Conservation (phyloP, 2,797 vertebrate species). For the Eremophila alpestris region DNA sequence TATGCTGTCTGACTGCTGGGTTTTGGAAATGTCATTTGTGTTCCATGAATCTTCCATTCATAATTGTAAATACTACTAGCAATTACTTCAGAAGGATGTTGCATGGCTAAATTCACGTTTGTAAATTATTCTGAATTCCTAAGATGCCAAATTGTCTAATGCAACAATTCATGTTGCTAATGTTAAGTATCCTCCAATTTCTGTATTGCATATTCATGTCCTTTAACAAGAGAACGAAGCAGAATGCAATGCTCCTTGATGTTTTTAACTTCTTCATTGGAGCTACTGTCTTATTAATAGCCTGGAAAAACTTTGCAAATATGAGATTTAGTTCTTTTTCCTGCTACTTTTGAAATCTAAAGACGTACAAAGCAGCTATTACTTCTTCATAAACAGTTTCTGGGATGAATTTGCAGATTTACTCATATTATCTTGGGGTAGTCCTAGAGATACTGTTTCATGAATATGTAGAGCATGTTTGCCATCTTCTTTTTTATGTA, state of each 20-base stretch:
- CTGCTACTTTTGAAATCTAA: background rate
- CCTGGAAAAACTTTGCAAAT: background rate
- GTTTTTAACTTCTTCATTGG: background rate
- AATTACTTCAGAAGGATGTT: background rate
- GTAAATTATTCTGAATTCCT: background rate
- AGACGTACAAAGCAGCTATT: background rate
- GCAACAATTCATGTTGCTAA: background rate
- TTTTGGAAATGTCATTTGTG: background rate
- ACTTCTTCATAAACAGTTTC: background rate
- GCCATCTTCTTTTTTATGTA: background rate
- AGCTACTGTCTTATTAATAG: constrained; percentile 26
- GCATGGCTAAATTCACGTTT: background rate
- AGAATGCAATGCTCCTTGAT: background rate
- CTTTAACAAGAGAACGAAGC: background rate
- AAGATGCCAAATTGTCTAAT: background rate
- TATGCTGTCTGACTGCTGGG: background rate
- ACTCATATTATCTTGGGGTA: background rate
- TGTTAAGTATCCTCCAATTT: background rate
- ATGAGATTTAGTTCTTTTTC: background rate
- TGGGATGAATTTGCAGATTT: background rate
- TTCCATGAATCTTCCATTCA: background rate
- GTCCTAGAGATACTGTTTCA: background rate
- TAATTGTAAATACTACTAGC: background rate
- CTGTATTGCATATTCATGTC: background rate
- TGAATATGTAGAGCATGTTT: background rate